These are phyloP conservation scores for Silurus lanzhouensis DNA, from an alignment of 2,797 vertebrate genomes.

Conservation along the genomic window DNA sequence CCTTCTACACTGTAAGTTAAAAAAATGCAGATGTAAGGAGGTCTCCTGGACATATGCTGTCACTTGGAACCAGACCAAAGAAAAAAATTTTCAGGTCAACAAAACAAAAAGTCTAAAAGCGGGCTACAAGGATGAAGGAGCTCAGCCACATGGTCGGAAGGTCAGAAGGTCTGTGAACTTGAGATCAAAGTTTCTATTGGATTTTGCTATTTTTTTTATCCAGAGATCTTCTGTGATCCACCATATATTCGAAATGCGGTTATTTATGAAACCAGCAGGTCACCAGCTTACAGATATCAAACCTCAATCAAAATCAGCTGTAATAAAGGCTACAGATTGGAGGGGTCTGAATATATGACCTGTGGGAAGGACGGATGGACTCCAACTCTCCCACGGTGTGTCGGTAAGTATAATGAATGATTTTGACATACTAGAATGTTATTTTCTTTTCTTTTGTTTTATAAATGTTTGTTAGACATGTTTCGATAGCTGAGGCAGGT, in stretches of 20 bases:
- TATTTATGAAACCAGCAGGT: neutral
- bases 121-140: neutral
- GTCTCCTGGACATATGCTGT: neutral
- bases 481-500: too few relatives aligned
- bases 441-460: neutral
- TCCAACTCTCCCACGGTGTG: conserved; percentile 51
- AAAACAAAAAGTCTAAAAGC: neutral
- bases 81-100: too few relatives aligned
- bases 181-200: too few relatives aligned
- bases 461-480: too few relatives aligned
- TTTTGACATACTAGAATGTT: neutral
- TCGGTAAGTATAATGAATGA: conserved; percentile 50
- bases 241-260: neutral
- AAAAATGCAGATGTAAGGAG: neutral
- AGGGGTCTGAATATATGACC: fast-evolving
- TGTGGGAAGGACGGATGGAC: conserved; percentile 59
- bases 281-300: neutral
- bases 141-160: neutral
- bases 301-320: conserved; percentile 41
- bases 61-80: too few relatives aligned
- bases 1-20: neutral
- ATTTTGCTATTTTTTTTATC: neutral
- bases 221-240: conserved; percentile 1
- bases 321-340: fast-evolving
- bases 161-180: neutral